phyloP scores from a whole-genome alignment of 2,113 vertebrate genomes.

The Cyanoramphus novaezelandiae region DNA sequence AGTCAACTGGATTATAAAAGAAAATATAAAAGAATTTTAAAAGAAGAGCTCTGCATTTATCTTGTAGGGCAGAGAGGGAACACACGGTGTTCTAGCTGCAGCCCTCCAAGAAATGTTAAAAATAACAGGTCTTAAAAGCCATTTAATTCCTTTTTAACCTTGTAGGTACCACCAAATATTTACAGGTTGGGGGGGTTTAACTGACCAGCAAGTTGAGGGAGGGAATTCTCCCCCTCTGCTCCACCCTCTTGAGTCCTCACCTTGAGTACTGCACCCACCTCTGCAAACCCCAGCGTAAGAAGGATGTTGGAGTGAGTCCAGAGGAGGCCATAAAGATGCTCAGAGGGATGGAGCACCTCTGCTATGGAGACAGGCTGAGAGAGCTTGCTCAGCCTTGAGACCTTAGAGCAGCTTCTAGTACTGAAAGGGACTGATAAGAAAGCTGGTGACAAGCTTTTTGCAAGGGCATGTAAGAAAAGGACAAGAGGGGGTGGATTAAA shows the following conservation, averaged over 20 bases:
- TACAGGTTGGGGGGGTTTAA: background rate
- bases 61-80: background rate
- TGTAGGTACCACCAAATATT: background rate
- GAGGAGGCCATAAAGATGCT: background rate
- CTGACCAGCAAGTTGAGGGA: background rate
- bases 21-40: background rate
- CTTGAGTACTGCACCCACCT: background rate
- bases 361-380: background rate
- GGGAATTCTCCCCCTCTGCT: background rate
- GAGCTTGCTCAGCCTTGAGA: background rate
- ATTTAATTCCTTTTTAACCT: background rate
- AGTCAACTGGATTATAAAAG: background rate
- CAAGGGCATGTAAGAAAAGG: background rate
- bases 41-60: accelerated
- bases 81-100: background rate
- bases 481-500: background rate
- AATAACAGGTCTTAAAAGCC: background rate
- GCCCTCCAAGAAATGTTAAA: background rate
- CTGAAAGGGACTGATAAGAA: background rate
- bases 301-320: background rate
- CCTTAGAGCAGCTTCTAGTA: background rate
- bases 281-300: background rate
- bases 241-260: background rate
- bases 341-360: background rate
- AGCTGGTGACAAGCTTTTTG: background rate